Evolutionary conservation across 2,797 vertebrate genomes (phyloP).

Genomic region (Nannoperca obscura): DNA sequence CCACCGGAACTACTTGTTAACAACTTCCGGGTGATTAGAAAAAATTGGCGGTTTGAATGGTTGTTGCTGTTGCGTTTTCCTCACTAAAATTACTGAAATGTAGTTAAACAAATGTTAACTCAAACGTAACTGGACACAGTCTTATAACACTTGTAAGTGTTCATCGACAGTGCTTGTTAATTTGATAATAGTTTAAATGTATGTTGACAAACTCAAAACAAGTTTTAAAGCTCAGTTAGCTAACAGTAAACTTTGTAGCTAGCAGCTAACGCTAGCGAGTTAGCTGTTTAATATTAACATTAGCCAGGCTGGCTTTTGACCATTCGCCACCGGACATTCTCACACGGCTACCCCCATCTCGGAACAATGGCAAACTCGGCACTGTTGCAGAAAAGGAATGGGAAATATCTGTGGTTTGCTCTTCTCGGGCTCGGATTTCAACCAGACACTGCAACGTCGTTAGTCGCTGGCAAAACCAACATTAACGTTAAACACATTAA

Average conservation of each 20-base stretch:
- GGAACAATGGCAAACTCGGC: slow-evolving; percentile 62
- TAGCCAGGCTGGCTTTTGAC: not conserved
- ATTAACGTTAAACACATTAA: slow-evolving; percentile 64
- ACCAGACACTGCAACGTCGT: slow-evolving; percentile 32
- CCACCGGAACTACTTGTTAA: slow-evolving; percentile 52
- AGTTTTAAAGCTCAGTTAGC: slow-evolving; percentile 23
- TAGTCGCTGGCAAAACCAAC: slow-evolving; percentile 59
- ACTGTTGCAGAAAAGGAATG: slow-evolving; percentile 63
- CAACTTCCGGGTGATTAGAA: slow-evolving; percentile 64
- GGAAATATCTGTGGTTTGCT: slow-evolving; percentile 86
- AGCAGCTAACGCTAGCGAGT: slow-evolving; percentile 31
- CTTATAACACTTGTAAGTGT: rapidly evolving
- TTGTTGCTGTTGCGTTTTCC: not conserved
- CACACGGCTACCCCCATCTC: rapidly evolving
- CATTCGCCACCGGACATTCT: not conserved
- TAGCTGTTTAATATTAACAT: not conserved
- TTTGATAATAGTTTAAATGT: not conserved
- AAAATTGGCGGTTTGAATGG: slow-evolving; percentile 72
- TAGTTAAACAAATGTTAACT: not conserved
- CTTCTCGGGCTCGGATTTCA: slow-evolving; percentile 87
- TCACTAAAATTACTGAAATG: not conserved
- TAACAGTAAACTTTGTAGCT: slow-evolving; percentile 28
- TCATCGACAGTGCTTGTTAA: rapidly evolving
- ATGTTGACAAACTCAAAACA: slow-evolving; percentile 2
- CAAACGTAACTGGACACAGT: rapidly evolving